phyloP scores from a whole-genome alignment of 2,797 vertebrate genomes.

The Huso huso region DNA sequence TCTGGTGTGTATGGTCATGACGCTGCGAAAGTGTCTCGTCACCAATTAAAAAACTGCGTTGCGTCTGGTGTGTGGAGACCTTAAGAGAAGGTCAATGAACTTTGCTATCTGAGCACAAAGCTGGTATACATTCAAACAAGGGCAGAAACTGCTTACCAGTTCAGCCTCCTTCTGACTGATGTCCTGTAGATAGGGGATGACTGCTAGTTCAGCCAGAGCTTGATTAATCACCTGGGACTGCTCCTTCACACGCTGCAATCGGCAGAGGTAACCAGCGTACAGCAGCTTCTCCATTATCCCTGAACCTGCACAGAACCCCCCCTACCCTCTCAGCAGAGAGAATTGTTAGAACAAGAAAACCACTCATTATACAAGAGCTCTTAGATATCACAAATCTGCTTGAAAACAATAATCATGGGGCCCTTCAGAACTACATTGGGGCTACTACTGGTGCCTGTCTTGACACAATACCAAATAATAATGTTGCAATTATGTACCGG shows the following conservation, averaged over 20 bases:
- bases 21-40: too few relatives aligned
- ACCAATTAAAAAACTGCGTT: too few relatives aligned
- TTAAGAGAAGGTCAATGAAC: too few relatives aligned
- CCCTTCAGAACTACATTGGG: too few relatives aligned
- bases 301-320: conserved; percentile 36
- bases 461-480: too few relatives aligned
- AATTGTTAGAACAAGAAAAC: conserved; percentile 6
- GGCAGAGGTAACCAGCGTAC: conserved; percentile 48
- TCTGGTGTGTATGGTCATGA: too few relatives aligned
- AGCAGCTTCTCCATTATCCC: conserved; percentile 58
- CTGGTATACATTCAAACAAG: conserved; percentile 21
- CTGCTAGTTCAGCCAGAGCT: conserved; percentile 57
- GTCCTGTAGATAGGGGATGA: conserved; percentile 59
- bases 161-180: conserved; percentile 46
- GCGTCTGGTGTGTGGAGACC: too few relatives aligned
- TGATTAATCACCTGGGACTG: conserved; percentile 51
- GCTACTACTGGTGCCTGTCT: too few relatives aligned
- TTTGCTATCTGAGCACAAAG: too few relatives aligned
- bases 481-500: too few relatives aligned
- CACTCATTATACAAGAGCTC: not conserved
- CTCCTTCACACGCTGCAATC: conserved; percentile 46
- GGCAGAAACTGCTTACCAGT: conserved; percentile 42
- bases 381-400: too few relatives aligned
- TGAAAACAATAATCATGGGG: too few relatives aligned
- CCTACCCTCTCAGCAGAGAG: conserved; percentile 34